phyloP scores from a whole-genome alignment of 2,888 invertebrate species.

The Idaea aversata region DNA sequence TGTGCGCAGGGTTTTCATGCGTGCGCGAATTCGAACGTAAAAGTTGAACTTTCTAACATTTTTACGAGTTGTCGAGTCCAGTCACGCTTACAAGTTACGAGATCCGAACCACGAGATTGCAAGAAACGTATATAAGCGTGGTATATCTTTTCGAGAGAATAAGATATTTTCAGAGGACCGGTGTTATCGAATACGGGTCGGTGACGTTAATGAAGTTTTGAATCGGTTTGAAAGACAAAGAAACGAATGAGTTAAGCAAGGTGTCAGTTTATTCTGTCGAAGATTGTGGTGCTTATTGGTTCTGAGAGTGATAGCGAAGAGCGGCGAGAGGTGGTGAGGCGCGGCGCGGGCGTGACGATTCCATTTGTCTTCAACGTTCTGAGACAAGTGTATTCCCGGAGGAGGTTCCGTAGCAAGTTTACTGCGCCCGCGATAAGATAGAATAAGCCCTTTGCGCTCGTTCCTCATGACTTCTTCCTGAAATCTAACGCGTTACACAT shows the following conservation, averaged over 20 bases:
- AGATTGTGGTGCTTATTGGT: conserved; percentile 1
- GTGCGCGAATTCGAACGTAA: conserved; percentile 18
- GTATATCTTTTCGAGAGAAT: conserved; percentile 8
- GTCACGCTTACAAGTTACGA: conserved; percentile 31
- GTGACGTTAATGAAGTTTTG: background rate
- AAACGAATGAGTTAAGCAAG: background rate
- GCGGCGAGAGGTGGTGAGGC: background rate
- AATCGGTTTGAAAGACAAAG: background rate
- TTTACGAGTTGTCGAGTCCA: conserved; percentile 25
- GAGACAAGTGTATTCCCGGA: conserved; percentile 60
- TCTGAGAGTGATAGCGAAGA: conserved; percentile 1
- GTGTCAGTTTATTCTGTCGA: background rate
- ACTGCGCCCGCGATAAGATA: conserved; percentile 67
- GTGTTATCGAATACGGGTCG: background rate
- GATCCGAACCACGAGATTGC: conserved; percentile 29
- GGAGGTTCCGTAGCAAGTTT: conserved; percentile 67
- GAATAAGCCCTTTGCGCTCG: conserved; percentile 64
- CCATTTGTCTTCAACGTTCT: conserved; percentile 62
- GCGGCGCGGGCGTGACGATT: conserved; percentile 37
- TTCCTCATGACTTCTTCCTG: conserved; percentile 57
- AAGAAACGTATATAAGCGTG: conserved; percentile 21
- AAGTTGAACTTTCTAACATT: conserved; percentile 23
- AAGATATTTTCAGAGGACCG: conserved; percentile 3
- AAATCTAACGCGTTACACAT: conserved; percentile 39
- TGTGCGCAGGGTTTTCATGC: conserved; percentile 17